A percentile compares a stretch with the other conserved stretches of the same genome.
phyloP scores from a whole-genome alignment of 2,113 vertebrate species.

The Lipotes vexillifer region DNA sequence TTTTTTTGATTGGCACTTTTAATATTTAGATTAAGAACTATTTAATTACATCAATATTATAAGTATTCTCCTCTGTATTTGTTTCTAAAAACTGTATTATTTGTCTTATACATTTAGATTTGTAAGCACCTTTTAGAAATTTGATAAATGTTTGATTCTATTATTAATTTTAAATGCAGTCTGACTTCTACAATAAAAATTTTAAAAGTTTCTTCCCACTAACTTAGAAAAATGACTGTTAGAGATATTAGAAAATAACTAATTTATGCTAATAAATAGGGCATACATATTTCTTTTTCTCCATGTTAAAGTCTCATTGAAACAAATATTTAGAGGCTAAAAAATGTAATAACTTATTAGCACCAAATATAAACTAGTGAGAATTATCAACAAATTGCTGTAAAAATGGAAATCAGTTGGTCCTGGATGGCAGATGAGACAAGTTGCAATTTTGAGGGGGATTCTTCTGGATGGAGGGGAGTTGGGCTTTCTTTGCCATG shows the following conservation, averaged over 20 bases:
- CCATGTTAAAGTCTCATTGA: background rate
- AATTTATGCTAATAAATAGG: background rate
- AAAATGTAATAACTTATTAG: background rate
- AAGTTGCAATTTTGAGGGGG: background rate
- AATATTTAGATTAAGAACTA: background rate
- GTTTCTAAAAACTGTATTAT: background rate
- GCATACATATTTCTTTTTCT: background rate
- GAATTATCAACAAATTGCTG: background rate
- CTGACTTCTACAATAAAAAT: background rate
- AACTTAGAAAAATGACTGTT: background rate
- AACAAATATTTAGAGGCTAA: background rate
- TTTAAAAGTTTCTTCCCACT: background rate
- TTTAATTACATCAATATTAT: background rate
- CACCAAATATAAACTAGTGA: background rate
- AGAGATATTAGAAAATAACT: background rate
- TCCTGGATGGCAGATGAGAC: background rate
- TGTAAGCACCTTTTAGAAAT: background rate
- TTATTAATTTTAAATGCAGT: background rate
- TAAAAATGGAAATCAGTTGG: background rate
- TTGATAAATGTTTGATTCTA: background rate
- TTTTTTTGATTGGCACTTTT: background rate
- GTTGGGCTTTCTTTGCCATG: background rate
- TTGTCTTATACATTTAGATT: background rate
- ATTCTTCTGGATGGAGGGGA: background rate
- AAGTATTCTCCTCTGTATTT: background rate